These are phyloP conservation scores for Phortica magna DNA, from an alignment of 2,888 invertebrate genomes.

Conservation along the genomic window DNA sequence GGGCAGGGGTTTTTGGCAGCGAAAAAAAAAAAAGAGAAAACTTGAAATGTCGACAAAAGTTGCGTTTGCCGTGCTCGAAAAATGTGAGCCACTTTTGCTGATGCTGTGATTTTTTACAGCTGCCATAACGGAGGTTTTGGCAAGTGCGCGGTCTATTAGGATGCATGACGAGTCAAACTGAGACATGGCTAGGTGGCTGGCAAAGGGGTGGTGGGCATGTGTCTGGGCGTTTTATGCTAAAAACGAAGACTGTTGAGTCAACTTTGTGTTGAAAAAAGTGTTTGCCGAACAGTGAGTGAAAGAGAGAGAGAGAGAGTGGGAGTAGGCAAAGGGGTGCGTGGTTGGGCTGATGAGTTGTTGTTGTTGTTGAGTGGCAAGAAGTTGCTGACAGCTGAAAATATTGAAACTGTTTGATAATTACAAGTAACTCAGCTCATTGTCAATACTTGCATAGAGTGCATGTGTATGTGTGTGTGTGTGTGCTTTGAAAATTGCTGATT, in stretches of 20 bases:
- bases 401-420: conserved; percentile 70
- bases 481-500: not conserved
- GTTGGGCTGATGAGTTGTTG: too few relatives aligned
- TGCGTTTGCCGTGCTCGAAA: not conserved
- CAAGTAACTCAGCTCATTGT: conserved; percentile 67
- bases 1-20: too few relatives aligned
- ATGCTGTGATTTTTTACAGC: conserved; percentile 73
- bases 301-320: too few relatives aligned
- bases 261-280: too few relatives aligned
- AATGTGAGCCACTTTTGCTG: conserved; percentile 53
- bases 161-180: not conserved
- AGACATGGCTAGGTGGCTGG: not conserved
- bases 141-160: conserved; percentile 33
- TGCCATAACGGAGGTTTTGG: conserved; percentile 60
- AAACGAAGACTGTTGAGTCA: not conserved
- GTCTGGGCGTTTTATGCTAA: not conserved
- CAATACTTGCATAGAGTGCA: conserved; percentile 34
- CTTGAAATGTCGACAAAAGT: too few relatives aligned
- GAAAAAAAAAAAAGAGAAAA: too few relatives aligned
- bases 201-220: not conserved
- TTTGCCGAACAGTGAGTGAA: too few relatives aligned
- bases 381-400: conserved; percentile 48
- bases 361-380: not conserved
- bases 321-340: too few relatives aligned
- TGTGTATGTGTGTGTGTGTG: conserved; percentile 1